Percentiles rank a stretch among this genome's conserved stretches.
phyloP scores from a whole-genome alignment of 1,140 invertebrate species.

The Listronotus oregonensis region DNA sequence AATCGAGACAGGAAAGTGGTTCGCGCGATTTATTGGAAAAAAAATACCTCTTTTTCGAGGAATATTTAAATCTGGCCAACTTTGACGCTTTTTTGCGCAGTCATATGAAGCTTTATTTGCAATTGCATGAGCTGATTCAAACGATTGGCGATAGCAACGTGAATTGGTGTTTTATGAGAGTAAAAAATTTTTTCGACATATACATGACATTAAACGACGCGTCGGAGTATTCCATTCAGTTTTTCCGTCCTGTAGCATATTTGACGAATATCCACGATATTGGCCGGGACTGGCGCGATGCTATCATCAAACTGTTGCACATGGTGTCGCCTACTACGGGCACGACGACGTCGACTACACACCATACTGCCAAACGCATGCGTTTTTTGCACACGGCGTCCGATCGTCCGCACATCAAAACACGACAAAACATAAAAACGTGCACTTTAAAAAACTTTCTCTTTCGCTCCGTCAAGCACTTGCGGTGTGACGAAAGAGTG shows the following conservation, averaged over 20 bases:
- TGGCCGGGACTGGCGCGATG: slow-evolving; percentile 1
- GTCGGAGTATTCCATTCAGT: background rate
- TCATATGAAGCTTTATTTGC: no score
- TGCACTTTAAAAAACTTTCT: slow-evolving; percentile 1
- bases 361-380: background rate
- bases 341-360: slow-evolving; percentile 1
- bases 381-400: background rate
- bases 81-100: no score
- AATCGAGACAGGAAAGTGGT: no score
- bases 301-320: slow-evolving; percentile 1
- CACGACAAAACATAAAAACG: slow-evolving; percentile 1
- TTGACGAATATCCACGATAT: slow-evolving; percentile 1
- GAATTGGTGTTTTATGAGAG: background rate
- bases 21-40: no score
- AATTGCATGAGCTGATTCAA: no score
- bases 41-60: no score
- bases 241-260: background rate
- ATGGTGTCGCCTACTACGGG: slow-evolving; percentile 1
- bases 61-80: background rate
- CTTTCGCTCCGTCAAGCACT: background rate
- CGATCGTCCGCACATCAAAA: slow-evolving; percentile 1
- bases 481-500: slow-evolving; percentile 1
- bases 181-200: slow-evolving; percentile 2
- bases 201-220: slow-evolving; percentile 1
- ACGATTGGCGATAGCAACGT: no score